Evolutionary conservation across 1,140 invertebrate species (phyloP).

Genomic region (Trichomalopsis sarcophagae): DNA sequence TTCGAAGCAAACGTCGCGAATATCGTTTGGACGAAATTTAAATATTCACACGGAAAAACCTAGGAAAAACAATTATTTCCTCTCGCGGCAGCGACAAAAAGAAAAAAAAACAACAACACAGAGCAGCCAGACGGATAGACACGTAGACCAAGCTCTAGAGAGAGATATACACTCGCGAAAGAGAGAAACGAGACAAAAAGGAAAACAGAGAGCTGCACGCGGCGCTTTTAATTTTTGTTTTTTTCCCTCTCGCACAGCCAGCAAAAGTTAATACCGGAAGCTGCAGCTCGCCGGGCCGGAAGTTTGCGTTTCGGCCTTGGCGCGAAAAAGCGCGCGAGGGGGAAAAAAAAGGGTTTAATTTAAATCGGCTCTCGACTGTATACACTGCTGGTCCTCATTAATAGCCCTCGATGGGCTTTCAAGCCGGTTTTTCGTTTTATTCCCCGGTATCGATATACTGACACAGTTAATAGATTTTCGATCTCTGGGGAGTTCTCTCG

Average conservation of each 20-base stretch:
- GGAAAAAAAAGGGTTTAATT: constrained; percentile 11
- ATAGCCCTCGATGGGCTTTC: neutral
- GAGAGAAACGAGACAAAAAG: constrained; percentile 13
- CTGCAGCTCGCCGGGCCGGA: constrained; percentile 9
- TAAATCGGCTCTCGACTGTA: constrained; percentile 6
- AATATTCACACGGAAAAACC: neutral
- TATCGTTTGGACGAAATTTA: too few species aligned
- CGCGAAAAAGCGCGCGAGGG: neutral
- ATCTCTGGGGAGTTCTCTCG: neutral
- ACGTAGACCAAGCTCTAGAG: neutral
- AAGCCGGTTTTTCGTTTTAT: neutral
- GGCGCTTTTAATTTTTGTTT: constrained; percentile 23
- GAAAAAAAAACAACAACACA: too few species aligned
- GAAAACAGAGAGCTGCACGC: neutral
- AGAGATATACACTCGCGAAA: neutral
- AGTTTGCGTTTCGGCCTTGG: constrained; percentile 39
- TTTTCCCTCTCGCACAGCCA: neutral
- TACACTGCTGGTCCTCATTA: neutral
- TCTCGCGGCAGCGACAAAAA: too few species aligned
- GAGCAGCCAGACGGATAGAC: neutral
- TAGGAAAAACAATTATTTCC: neutral
- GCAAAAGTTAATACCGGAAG: constrained; percentile 44
- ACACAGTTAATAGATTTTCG: neutral
- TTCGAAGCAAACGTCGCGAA: too few species aligned
- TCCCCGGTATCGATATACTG: neutral